Conservation (phyloP, 1,140 invertebrate genomes). For the Anastrepha obliqua region DNA sequence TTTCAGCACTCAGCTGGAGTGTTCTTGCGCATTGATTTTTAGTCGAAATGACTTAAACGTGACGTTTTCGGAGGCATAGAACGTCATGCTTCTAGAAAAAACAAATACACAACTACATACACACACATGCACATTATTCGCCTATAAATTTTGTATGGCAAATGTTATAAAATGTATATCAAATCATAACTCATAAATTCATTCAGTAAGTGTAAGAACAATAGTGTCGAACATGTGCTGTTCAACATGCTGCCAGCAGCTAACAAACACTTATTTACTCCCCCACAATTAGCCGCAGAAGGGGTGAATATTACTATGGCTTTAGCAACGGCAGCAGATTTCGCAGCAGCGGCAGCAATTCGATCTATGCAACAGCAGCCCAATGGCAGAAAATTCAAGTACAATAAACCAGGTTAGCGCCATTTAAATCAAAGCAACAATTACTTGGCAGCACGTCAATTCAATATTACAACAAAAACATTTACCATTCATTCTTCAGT, state of each 20-base stretch:
- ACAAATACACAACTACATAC: neutral
- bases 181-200: conserved; percentile 41
- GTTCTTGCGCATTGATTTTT: conserved; percentile 17
- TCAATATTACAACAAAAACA: conserved; percentile 23
- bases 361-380: neutral
- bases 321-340: neutral
- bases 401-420: conserved; percentile 36
- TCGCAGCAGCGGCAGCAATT: neutral
- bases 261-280: neutral
- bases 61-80: conserved; percentile 6
- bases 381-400: neutral
- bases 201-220: conserved; percentile 35
- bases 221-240: conserved; percentile 39
- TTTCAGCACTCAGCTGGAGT: neutral
- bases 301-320: too few relatives aligned
- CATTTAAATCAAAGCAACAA: conserved; percentile 26
- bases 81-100: neutral
- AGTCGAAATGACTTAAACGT: conserved; percentile 30
- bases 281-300: neutral
- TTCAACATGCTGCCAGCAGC: neutral
- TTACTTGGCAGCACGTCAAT: conserved; percentile 34
- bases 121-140: too few relatives aligned
- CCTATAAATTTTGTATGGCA: neutral
- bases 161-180: neutral
- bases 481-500: neutral